phyloP scores from a whole-genome alignment of 1,140 invertebrate species.

The Trichonephila clavata region DNA sequence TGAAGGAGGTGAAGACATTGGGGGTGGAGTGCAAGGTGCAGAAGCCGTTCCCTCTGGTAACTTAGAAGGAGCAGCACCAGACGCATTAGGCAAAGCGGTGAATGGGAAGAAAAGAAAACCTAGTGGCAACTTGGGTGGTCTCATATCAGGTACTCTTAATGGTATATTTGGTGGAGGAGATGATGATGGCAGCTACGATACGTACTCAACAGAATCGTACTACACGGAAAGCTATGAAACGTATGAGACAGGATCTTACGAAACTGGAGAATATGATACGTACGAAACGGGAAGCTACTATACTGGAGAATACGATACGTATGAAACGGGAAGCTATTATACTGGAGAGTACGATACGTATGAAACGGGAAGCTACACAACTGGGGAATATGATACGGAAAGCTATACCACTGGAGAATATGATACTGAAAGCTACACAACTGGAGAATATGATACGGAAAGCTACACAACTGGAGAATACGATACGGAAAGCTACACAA shows the following conservation, averaged over 20 bases:
- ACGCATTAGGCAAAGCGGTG: background rate
- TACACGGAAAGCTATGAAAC: background rate
- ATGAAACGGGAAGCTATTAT: background rate
- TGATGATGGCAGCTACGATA: background rate
- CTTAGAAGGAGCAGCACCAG: background rate
- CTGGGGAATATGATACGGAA: background rate
- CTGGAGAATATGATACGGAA: background rate
- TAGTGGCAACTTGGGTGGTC: background rate
- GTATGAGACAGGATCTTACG: background rate
- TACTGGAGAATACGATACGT: constrained; percentile 3
- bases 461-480: background rate
- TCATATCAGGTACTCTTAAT: background rate
- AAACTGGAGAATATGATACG: background rate
- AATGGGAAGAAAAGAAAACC: background rate
- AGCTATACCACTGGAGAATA: constrained; percentile 12
- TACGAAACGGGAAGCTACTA: background rate
- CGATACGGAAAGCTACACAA: background rate
- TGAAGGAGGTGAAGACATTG: background rate
- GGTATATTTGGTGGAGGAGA: background rate
- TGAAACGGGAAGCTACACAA: background rate
- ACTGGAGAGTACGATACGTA: background rate
- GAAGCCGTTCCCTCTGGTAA: background rate
- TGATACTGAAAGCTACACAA: background rate
- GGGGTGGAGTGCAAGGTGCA: background rate
- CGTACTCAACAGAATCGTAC: background rate